Evolutionary conservation across 1,140 invertebrate species (phyloP).

Genomic region (Phortica variegata): DNA sequence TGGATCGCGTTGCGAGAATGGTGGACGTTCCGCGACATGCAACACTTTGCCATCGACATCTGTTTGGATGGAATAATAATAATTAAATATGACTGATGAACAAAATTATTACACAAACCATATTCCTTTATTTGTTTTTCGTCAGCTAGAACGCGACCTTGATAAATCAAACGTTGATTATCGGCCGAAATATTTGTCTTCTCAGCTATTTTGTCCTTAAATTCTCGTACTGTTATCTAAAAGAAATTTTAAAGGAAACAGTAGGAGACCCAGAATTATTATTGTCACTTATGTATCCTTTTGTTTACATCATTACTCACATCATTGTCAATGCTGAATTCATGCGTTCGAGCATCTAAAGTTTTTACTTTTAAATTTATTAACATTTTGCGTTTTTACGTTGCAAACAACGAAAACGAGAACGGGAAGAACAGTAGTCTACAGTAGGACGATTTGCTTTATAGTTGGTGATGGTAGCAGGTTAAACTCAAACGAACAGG

Average conservation of each 20-base stretch:
- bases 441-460: too few species aligned
- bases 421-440: too few species aligned
- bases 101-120: slow-evolving; percentile 62
- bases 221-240: slow-evolving; percentile 81
- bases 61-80: slow-evolving; percentile 41
- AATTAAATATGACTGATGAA: too few species aligned
- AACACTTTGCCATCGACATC: slow-evolving; percentile 91
- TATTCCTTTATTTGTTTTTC: slow-evolving; percentile 85
- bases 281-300: too few species aligned
- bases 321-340: slow-evolving; percentile 81
- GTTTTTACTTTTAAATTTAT: slow-evolving; percentile 89
- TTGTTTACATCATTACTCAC: slow-evolving; percentile 63
- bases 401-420: too few species aligned
- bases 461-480: too few species aligned
- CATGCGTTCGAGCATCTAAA: slow-evolving; percentile 87
- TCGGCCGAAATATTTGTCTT: slow-evolving; percentile 76
- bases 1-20: slow-evolving; percentile 58
- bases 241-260: background rate
- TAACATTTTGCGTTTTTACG: slow-evolving; percentile 60
- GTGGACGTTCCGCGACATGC: slow-evolving; percentile 88
- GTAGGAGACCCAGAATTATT: background rate
- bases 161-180: slow-evolving; percentile 87
- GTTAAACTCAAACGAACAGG: too few species aligned
- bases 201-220: slow-evolving; percentile 82
- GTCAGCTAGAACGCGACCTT: slow-evolving; percentile 87